phyloP scores from a whole-genome alignment of 2,888 invertebrate genomes.

The Ectemnius continuus region DNA sequence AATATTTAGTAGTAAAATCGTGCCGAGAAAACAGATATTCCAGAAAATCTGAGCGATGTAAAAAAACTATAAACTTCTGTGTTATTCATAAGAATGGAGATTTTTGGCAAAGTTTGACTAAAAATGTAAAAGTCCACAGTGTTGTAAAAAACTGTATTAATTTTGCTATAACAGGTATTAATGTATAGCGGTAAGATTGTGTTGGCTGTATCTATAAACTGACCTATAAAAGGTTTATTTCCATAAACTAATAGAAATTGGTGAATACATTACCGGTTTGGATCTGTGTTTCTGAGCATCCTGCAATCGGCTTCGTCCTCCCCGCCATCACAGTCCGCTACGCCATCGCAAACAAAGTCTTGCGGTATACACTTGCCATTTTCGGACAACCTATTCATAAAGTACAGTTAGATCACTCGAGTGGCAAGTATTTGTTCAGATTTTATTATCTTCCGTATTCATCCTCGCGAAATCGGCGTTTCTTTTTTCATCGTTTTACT shows the following conservation, averaged over 20 bases:
- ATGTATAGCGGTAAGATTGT: too few relatives aligned
- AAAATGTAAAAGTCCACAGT: background rate
- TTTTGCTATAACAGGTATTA: too few relatives aligned
- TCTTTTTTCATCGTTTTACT: background rate
- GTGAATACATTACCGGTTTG: conserved; percentile 64
- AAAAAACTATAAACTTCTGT: too few relatives aligned
- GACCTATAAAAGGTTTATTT: too few relatives aligned
- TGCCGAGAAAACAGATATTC: too few relatives aligned
- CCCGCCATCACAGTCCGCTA: conserved; percentile 85
- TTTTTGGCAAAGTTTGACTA: too few relatives aligned
- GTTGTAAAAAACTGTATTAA: background rate
- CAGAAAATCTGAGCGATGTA: too few relatives aligned
- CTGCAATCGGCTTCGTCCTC: conserved; percentile 86
- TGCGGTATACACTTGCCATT: conserved; percentile 81
- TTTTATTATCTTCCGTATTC: background rate
- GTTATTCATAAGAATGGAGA: too few relatives aligned
- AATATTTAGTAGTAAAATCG: too few relatives aligned
- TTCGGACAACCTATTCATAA: conserved; percentile 23
- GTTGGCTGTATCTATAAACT: too few relatives aligned
- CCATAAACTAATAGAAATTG: too few relatives aligned
- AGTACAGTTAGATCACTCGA: background rate
- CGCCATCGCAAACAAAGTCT: conserved; percentile 89
- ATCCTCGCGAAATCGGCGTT: background rate
- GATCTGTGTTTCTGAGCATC: conserved; percentile 76
- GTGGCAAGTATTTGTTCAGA: too few relatives aligned